phyloP scores from a whole-genome alignment of 2,888 invertebrate species.

The Eledona agricola region DNA sequence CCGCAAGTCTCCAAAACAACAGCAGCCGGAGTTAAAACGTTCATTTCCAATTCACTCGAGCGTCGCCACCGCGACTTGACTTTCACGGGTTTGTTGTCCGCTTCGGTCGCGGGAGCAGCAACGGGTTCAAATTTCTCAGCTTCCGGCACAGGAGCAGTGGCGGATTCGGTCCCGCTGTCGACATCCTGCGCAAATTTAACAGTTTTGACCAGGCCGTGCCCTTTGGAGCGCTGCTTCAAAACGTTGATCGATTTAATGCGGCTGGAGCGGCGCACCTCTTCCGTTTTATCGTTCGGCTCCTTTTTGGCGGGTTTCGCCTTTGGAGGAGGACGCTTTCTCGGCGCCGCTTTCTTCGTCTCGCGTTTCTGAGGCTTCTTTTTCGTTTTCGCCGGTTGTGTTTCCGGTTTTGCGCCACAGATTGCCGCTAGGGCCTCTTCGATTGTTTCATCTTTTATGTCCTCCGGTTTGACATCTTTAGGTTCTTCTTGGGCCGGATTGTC shows the following conservation, averaged over 20 bases:
- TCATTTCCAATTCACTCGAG: conserved; percentile 61
- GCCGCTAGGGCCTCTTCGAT: conserved; percentile 8
- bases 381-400: conserved; percentile 18
- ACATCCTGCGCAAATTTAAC: conserved; percentile 63
- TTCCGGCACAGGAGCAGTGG: conserved; percentile 40
- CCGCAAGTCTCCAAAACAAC: conserved; percentile 33
- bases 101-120: conserved; percentile 54
- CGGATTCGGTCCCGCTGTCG: conserved; percentile 47
- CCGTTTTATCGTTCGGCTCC: conserved; percentile 31
- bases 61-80: conserved; percentile 82
- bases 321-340: no score
- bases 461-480: conserved; percentile 4
- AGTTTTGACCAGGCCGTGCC: conserved; percentile 70
- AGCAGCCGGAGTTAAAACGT: conserved; percentile 29
- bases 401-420: conserved; percentile 12
- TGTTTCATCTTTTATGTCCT: conserved; percentile 11
- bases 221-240: conserved; percentile 71
- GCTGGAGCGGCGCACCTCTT: conserved; percentile 73
- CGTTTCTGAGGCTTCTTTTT: conserved; percentile 20
- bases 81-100: conserved; percentile 75
- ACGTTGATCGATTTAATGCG: conserved; percentile 80
- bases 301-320: conserved; percentile 27
- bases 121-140: conserved; percentile 47
- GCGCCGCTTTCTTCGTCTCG: conserved; percentile 10
- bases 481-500: conserved; percentile 8